phyloP scores from a whole-genome alignment of 2,113 vertebrate genomes.

The Amphilophus citrinellus region DNA sequence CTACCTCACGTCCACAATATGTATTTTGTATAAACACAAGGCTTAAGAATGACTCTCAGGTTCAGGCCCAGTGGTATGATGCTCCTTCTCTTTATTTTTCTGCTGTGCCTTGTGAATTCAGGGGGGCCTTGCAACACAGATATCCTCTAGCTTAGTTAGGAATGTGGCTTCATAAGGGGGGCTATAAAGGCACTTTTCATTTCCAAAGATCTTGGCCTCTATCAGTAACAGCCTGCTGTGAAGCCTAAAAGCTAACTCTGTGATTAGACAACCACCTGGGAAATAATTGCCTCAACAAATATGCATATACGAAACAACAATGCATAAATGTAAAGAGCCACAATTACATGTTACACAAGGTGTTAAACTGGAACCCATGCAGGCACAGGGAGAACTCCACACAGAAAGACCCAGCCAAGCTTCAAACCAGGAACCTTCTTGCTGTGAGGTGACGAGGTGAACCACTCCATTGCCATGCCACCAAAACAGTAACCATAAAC shows the following conservation, averaged over 20 bases:
- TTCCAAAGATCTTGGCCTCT: conserved; percentile 37
- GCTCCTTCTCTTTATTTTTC: conserved; percentile 12
- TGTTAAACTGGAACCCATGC: too few relatives aligned
- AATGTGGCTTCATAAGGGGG: conserved; percentile 56
- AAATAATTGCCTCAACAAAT: not conserved
- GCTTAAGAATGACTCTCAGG: conserved; percentile 3
- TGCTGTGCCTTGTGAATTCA: not conserved
- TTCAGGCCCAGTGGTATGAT: not conserved
- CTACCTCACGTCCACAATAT: not conserved
- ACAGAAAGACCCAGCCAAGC: too few relatives aligned
- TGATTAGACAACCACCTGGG: conserved; percentile 26
- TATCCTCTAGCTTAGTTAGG: conserved; percentile 55
- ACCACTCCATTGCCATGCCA: not conserved
- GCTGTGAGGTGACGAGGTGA: not conserved
- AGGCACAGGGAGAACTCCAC: too few relatives aligned
- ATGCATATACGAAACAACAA: too few relatives aligned
- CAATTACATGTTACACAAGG: too few relatives aligned
- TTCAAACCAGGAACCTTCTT: too few relatives aligned
- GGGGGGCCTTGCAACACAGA: not conserved
- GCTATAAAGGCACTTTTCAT: conserved; percentile 53
- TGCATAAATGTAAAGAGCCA: too few relatives aligned
- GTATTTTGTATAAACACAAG: not conserved
- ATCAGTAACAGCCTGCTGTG: conserved; percentile 39
- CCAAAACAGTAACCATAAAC: not conserved
- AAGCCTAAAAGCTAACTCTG: conserved; percentile 51